A percentile compares a stretch with the other conserved stretches of the same genome.
Conservation (phyloP, 2,888 invertebrate genomes). For the Linnaemya tessellans region DNA sequence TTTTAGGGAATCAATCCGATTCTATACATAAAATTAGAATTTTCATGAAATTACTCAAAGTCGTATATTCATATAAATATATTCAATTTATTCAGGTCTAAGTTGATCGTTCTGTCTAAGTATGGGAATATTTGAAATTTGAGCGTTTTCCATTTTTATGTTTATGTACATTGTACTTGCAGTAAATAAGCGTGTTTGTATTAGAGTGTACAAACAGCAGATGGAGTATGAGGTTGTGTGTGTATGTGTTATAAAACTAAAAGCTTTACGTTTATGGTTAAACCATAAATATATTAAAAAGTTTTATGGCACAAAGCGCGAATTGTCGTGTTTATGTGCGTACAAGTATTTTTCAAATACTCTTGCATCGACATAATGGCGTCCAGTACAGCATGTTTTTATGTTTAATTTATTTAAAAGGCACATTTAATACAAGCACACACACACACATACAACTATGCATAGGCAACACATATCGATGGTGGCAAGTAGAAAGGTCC, state of each 20-base stretch:
- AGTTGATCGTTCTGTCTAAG: not conserved
- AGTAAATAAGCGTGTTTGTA: slow-evolving; percentile 4
- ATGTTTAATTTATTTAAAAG: slow-evolving; percentile 82
- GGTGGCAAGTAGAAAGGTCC: no score
- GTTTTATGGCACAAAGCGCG: slow-evolving; percentile 67
- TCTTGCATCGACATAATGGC: slow-evolving; percentile 80
- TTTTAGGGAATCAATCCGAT: no score
- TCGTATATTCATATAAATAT: no score
- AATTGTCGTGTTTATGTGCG: slow-evolving; percentile 72
- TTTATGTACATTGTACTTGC: not conserved
- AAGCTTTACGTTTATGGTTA: slow-evolving; percentile 67
- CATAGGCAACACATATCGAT: no score
- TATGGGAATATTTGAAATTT: not conserved
- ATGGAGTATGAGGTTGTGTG: not conserved
- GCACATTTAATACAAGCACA: slow-evolving; percentile 68
- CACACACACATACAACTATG: not conserved
- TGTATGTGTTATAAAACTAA: slow-evolving; percentile 59
- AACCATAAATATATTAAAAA: slow-evolving; percentile 73
- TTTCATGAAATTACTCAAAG: no score
- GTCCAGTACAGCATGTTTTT: slow-evolving; percentile 78
- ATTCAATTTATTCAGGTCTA: no score
- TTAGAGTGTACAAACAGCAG: not conserved
- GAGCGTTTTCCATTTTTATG: not conserved
- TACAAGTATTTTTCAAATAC: slow-evolving; percentile 49
- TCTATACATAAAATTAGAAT: no score